phyloP scores from a whole-genome alignment of 23 tunicate species.

The Pegea sp. region DNA sequence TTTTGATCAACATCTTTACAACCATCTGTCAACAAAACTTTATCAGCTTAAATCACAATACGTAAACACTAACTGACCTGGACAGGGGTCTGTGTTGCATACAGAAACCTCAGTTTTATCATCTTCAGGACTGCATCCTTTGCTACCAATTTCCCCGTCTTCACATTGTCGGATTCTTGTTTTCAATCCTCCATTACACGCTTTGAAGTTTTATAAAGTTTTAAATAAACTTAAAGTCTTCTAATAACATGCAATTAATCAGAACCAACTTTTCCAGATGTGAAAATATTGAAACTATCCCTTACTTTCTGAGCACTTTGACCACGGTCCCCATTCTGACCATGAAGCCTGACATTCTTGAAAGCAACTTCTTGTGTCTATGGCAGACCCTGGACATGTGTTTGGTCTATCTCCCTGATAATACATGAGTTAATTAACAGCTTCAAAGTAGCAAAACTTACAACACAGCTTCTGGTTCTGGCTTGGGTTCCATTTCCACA shows the following conservation, averaged over 20 bases:
- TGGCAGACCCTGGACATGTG: slow-evolving; percentile 6
- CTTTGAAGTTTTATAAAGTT: too few species aligned
- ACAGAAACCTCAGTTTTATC: neutral
- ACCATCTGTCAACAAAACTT: neutral
- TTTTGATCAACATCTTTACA: neutral
- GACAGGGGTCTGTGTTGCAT: slow-evolving; percentile 16
- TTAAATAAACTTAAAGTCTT: too few species aligned
- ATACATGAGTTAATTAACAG: too few species aligned
- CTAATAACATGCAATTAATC: too few species aligned
- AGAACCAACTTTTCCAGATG: too few species aligned
- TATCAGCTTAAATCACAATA: too few species aligned
- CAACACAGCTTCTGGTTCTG: slow-evolving; percentile 5
- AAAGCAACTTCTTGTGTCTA: slow-evolving; percentile 6
- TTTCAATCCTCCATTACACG: slow-evolving; percentile 24
- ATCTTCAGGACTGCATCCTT: slow-evolving; percentile 14
- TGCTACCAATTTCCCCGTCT: slow-evolving; percentile 14
- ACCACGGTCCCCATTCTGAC: slow-evolving; percentile 16
- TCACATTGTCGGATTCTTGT: slow-evolving; percentile 7
- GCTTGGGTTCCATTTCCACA: slow-evolving; percentile 11
- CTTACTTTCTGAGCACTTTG: slow-evolving; percentile 13
- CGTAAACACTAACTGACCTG: neutral
- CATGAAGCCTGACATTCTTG: slow-evolving; percentile 15
- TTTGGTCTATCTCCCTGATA: slow-evolving; percentile 4
- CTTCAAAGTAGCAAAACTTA: too few species aligned
- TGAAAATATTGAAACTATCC: too few species aligned